Evolutionary conservation across 2,113 vertebrate species (phyloP).

Genomic region (Gila orcuttii): DNA sequence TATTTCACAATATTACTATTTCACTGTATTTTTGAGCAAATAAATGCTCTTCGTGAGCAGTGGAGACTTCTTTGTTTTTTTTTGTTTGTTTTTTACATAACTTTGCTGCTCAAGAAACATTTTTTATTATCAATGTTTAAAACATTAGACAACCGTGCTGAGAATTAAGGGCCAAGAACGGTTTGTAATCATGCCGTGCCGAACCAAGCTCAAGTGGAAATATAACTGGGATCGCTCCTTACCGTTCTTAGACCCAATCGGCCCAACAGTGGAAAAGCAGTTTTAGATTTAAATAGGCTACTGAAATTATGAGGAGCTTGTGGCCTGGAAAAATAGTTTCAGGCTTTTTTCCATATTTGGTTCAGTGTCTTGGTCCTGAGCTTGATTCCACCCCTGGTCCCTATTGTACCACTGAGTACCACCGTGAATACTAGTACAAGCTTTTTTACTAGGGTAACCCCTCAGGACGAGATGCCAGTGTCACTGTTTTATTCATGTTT

Average conservation of each 20-base stretch:
- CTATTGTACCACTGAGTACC: neutral
- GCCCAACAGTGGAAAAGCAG: too few relatives aligned
- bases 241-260: too few relatives aligned
- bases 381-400: neutral
- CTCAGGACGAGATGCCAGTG: neutral
- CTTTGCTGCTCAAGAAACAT: too few relatives aligned
- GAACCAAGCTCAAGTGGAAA: too few relatives aligned
- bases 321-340: neutral
- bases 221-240: too few relatives aligned
- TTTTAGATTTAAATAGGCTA: neutral
- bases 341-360: neutral
- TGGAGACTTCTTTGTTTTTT: neutral
- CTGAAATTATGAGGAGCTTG: neutral
- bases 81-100: too few relatives aligned
- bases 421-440: neutral
- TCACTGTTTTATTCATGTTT: constrained; percentile 21
- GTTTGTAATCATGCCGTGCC: too few relatives aligned
- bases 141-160: too few relatives aligned
- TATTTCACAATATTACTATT: neutral
- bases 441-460: neutral
- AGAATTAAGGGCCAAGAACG: too few relatives aligned
- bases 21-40: neutral
- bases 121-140: too few relatives aligned
- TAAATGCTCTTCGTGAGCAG: neutral
- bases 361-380: neutral